phyloP scores from a whole-genome alignment of 2,797 vertebrate genomes.

The Coendou prehensilis region DNA sequence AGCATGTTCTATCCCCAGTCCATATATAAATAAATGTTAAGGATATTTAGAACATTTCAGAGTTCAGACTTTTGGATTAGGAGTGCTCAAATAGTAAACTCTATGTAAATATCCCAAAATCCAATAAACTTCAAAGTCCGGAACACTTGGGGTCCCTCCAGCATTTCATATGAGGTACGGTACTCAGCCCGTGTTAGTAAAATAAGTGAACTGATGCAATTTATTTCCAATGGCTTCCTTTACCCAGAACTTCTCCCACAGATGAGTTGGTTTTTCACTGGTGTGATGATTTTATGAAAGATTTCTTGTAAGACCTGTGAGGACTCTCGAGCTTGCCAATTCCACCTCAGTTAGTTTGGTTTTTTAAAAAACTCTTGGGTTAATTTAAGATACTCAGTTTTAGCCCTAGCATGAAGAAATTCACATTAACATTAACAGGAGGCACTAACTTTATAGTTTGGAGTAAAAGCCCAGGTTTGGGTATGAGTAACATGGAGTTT shows the following conservation, averaged over 20 bases:
- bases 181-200: background rate
- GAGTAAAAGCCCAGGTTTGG: background rate
- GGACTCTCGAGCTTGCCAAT: background rate
- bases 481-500: background rate
- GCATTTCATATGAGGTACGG: background rate
- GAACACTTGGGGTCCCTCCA: background rate
- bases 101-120: background rate
- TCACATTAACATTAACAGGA: background rate
- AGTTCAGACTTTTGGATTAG: background rate
- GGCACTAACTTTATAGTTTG: background rate
- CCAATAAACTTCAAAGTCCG: background rate
- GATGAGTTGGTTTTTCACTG: conserved; percentile 27
- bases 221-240: background rate
- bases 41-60: background rate
- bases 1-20: background rate
- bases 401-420: background rate
- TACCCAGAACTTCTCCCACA: background rate
- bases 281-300: conserved; percentile 20
- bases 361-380: conserved; percentile 25
- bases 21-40: background rate
- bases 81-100: background rate
- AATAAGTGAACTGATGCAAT: background rate
- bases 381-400: conserved; percentile 4
- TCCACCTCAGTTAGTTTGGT: background rate
- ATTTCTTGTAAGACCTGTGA: background rate